phyloP scores from a whole-genome alignment of 2,888 invertebrate species.

The Lumbricus terrestris region DNA sequence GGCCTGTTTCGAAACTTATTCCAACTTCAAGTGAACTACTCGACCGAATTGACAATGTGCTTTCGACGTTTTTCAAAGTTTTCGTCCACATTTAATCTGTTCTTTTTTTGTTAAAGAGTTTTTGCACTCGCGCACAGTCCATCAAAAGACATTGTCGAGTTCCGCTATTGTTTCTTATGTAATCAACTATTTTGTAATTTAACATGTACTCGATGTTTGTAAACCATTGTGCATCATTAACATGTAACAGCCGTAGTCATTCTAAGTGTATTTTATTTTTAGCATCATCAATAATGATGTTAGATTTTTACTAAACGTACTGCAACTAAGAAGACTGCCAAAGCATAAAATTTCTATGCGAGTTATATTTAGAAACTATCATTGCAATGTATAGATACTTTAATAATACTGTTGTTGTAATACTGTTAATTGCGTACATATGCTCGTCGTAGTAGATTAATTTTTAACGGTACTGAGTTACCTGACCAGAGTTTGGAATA shows the following conservation, averaged over 20 bases:
- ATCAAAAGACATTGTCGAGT: not conserved
- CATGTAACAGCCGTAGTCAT: conserved; percentile 11
- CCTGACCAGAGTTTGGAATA: not conserved
- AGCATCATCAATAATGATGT: not conserved
- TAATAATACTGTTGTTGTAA: not conserved
- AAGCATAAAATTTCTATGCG: not conserved
- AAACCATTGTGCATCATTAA: not conserved
- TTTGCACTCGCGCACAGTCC: not conserved
- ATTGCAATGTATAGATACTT: not conserved
- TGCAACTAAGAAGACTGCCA: not conserved
- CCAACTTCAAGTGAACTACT: conserved; percentile 41
- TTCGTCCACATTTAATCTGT: not conserved
- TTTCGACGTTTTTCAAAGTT: not conserved
- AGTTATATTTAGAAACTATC: no score
- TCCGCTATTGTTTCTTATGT: conserved; percentile 10
- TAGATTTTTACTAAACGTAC: not conserved
- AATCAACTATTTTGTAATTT: conserved; percentile 14
- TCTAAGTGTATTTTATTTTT: conserved; percentile 16
- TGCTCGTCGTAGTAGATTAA: not conserved
- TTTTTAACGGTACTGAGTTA: not conserved
- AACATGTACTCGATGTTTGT: not conserved
- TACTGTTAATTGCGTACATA: not conserved
- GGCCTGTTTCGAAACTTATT: conserved; percentile 43
- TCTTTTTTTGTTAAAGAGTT: not conserved
- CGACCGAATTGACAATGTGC: not conserved